Base-by-base conservation (phyloP, 2,888 invertebrate species). In the Dryococelus australis region DNA sequence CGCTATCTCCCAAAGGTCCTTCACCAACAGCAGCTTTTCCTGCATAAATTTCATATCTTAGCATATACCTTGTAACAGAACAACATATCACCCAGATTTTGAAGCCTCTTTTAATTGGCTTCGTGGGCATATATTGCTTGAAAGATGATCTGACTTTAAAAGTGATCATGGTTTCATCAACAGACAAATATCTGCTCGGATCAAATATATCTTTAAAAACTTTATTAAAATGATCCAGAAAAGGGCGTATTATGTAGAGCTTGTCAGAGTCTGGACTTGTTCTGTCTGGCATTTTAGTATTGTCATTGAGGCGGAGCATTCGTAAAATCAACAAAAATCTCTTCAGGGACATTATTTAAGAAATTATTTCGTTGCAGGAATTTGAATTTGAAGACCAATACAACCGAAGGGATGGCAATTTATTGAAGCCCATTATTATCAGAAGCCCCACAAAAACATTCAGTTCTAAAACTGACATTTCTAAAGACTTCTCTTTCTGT, bases 31-130 rank as follows among this genome's bases (percentile, higher is more conserved):
- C 24, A 20, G 65, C 5, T 65, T 65, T 65, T 65, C 65, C 65
- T 65, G 65, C 65, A 65, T 65, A 65, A 20, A 87, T 27, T 26
- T 89, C 86, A 87, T 88, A 88, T 12, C 87, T 87, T 65, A 86
- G 86, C 84, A 89, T 86, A 81, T 89, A 89, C 10, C 89, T 88
- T 26, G 83, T 83, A 80, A 87, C 87, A 53, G 88, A 89, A 86
- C 85, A 87, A 13, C 86, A 88, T 27, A 88, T 86, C n/a, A 88
- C 88, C 88, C 88, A 90, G 43, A 89, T 8, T 87, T 89, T 89
- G 81, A 86, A 89, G 13, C 89, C 89, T 53, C 89, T 53, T 84
- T 89, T 89, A 81, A 86, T 87, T 51, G 89, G 89, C 78, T 89
- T 89, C 85, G 87, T 87, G 20, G 88, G 87, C 85, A n/a, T n/a